These are phyloP conservation scores for Peromyscus maniculatus DNA, from an alignment of 2,113 vertebrate genomes.

Conservation along the genomic window DNA sequence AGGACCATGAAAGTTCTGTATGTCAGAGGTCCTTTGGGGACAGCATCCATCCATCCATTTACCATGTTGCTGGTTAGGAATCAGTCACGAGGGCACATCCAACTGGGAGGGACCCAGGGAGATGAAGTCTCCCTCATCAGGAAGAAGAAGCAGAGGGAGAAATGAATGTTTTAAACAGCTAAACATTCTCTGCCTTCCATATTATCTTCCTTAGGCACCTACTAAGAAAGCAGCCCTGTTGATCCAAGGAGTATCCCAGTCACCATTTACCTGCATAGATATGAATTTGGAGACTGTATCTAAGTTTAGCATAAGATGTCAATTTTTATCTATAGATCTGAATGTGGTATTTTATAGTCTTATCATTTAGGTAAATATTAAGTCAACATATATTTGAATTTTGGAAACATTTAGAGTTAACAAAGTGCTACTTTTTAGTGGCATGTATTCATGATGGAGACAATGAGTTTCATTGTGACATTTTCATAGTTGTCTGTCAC, in stretches of 20 bases:
- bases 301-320: neutral
- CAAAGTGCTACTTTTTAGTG: neutral
- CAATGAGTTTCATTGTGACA: neutral
- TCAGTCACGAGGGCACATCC: neutral
- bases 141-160: neutral
- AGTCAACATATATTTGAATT: conserved; percentile 13
- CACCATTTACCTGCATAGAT: neutral
- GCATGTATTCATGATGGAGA: too few relatives aligned
- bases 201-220: neutral
- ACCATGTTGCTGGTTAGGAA: conserved; percentile 19
- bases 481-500: neutral
- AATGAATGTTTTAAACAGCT: neutral
- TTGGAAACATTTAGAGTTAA: neutral
- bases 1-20: neutral
- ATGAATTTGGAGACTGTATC: conserved; percentile 15
- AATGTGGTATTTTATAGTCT: neutral
- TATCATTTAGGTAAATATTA: conserved; percentile 30
- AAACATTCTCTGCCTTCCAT: neutral
- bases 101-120: neutral
- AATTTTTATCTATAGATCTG: neutral
- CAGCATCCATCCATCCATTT: neutral
- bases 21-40: neutral
- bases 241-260: conserved; percentile 12
- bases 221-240: neutral
- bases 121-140: neutral